Evolutionary conservation across 1,140 invertebrate species (phyloP), one percentile per base, ranked within the genome.

Genomic region (Ceratosolen fusciceps): DNA sequence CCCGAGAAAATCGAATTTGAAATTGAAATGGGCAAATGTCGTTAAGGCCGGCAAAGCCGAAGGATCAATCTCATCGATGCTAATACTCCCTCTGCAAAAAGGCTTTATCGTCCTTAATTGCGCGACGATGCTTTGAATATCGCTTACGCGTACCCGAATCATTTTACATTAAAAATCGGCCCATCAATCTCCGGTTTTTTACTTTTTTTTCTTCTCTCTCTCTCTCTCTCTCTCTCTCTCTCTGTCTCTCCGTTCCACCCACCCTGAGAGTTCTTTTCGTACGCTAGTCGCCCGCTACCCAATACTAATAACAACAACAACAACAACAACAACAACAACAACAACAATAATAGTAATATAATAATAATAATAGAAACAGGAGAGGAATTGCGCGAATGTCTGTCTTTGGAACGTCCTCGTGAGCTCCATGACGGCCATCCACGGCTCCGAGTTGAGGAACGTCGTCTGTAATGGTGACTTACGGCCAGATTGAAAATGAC

Each of bases 1-100:
- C 9, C 49, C 19, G 49, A 49, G 54, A 37, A 54, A 54, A 52
- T 56, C 72, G 34, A 74, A 80, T 80, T 80, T 80, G 73, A 80
- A 80, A 80, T 80, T 80, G 73, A 80, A 80, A 80, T 80, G 72
- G 72, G 78, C 49, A 71, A 80, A 75, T 75, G 73, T 80, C 73
- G 78, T 75, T 75, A 79, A 74, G 62, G 72, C 9, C 49, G 68
- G 29, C 56, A 43, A n/a, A 21, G 72, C 60, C 60, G 29, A n/a
- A 31, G 31, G 74, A 62, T 65, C 39, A 43, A 52, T 67, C 65
- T 37, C 29, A 67, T 58, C 54, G 56, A 62, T 67, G 71, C 8
- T 73, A 39, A 67, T 74, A 47, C 56, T 68, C 34, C 26, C 54
- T 70, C n/a, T n/a, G n/a, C 24, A 24, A 68, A 74, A 56, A 56